phyloP scores from a whole-genome alignment of 2,888 invertebrate species.

The Cosmopolites sordidus region DNA sequence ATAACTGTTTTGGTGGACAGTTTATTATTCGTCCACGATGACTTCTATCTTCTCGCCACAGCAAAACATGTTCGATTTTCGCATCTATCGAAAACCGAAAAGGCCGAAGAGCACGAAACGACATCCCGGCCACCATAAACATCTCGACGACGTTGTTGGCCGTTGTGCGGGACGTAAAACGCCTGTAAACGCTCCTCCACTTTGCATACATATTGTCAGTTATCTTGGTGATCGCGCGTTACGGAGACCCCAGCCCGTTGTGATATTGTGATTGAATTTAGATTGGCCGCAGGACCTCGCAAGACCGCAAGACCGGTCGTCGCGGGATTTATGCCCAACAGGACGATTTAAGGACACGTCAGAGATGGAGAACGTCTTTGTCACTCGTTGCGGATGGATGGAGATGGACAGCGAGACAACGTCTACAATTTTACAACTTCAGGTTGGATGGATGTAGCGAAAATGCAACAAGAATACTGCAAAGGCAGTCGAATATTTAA shows the following conservation, averaged over 20 bases:
- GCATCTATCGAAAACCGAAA: too few relatives aligned
- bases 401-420: neutral
- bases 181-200: slow-evolving; percentile 38
- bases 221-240: slow-evolving; percentile 38
- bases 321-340: neutral
- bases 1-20: too few relatives aligned
- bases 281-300: slow-evolving; percentile 31
- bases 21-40: too few relatives aligned
- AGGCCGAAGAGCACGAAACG: too few relatives aligned
- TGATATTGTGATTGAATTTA: slow-evolving; percentile 39
- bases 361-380: neutral
- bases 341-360: neutral
- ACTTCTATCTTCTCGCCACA: too few relatives aligned
- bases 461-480: too few relatives aligned
- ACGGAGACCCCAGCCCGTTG: slow-evolving; percentile 30
- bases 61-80: too few relatives aligned
- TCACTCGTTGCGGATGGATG: neutral
- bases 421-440: neutral
- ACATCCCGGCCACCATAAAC: slow-evolving; percentile 11
- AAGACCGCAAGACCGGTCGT: slow-evolving; percentile 3
- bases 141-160: slow-evolving; percentile 28
- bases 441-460: too few relatives aligned
- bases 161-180: slow-evolving; percentile 35
- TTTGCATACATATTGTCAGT: slow-evolving; percentile 42
- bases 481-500: too few relatives aligned